Evolutionary conservation across 2,797 vertebrate species (phyloP).

Genomic region (Acanthopagrus latus): DNA sequence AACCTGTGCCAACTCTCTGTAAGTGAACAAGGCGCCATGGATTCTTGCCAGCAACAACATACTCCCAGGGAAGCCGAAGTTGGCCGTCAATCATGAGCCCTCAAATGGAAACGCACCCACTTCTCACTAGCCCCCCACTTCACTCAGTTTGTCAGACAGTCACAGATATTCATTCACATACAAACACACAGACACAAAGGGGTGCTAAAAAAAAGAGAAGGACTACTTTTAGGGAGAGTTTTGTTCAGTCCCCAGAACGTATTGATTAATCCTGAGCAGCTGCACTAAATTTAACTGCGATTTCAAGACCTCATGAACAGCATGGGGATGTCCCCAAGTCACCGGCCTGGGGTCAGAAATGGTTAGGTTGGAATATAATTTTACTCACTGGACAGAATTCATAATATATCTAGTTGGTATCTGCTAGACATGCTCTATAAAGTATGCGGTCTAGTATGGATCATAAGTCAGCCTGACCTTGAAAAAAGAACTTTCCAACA

Average conservation of each 20-base stretch:
- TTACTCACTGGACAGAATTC: slow-evolving; percentile 42
- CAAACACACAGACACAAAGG: slow-evolving; percentile 36
- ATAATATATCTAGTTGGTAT: slow-evolving; percentile 27
- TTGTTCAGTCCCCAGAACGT: slow-evolving; percentile 48
- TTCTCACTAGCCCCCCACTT: slow-evolving; percentile 67
- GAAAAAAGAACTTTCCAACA: neutral
- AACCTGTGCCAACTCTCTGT: slow-evolving; percentile 76
- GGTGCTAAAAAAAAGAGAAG: neutral
- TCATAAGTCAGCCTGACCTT: neutral
- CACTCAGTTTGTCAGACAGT: slow-evolving; percentile 47
- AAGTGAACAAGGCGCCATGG: slow-evolving; percentile 78
- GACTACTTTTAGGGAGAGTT: slow-evolving; percentile 31
- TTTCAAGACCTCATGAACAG: slow-evolving; percentile 49
- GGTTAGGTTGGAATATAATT: slow-evolving; percentile 40
- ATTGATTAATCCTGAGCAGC: slow-evolving; percentile 50
- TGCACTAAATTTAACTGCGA: slow-evolving; percentile 41
- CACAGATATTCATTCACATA: slow-evolving; percentile 33
- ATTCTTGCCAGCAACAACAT: slow-evolving; percentile 76
- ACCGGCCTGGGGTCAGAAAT: slow-evolving; percentile 52
- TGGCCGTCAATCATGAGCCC: slow-evolving; percentile 77
- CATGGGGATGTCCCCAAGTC: slow-evolving; percentile 32
- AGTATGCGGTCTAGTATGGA: neutral
- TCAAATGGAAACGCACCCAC: slow-evolving; percentile 74
- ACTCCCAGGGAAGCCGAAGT: slow-evolving; percentile 72
- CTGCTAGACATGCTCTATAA: slow-evolving; percentile 2